phyloP scores from a whole-genome alignment of 1,140 invertebrate species.

The Leguminivora glycinivorella region DNA sequence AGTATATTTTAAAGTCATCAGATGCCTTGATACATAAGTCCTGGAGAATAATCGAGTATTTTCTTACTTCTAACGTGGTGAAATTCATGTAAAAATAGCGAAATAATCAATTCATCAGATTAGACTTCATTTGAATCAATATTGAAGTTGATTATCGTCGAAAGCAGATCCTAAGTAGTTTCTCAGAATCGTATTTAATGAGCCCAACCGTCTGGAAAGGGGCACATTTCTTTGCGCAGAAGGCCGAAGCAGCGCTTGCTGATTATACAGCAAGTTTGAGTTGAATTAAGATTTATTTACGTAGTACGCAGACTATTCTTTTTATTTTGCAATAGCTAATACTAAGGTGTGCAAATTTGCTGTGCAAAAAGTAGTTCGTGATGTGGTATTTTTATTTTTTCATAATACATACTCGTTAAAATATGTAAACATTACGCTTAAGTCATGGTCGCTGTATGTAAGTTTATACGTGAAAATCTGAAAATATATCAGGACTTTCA shows the following conservation, averaged over 20 bases:
- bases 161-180: background rate
- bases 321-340: background rate
- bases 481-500: no score
- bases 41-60: no score
- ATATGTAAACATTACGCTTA: no score
- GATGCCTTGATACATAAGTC: no score
- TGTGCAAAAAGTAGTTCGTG: background rate
- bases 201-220: background rate
- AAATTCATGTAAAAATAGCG: background rate
- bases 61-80: no score
- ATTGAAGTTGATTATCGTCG: background rate
- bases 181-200: background rate
- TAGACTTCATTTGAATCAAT: background rate
- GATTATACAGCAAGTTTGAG: background rate
- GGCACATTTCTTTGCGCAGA: background rate
- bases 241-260: background rate
- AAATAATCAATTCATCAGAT: no score
- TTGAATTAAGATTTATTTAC: conserved; percentile 19
- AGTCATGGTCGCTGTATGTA: no score
- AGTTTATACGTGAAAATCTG: no score
- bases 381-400: background rate
- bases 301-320: background rate
- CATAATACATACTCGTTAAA: no score
- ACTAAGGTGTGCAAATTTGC: background rate
- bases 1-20: no score